Evolutionary conservation across 2,797 vertebrate genomes (phyloP), one percentile per base, ranked within the genome.

Genomic region (Melanotaenia trifasciata): DNA sequence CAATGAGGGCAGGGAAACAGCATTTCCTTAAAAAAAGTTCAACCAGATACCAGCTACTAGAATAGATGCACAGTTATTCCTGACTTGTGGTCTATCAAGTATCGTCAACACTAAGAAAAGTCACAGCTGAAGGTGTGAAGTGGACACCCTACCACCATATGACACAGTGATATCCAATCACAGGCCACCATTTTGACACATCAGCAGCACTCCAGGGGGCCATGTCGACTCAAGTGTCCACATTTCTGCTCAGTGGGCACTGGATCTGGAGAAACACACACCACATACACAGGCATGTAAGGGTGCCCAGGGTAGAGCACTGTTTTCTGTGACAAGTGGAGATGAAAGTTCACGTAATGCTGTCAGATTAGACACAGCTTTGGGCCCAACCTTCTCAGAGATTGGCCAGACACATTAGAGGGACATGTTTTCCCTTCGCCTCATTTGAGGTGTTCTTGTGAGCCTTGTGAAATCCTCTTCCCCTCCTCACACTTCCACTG

Each of bases 361-460:
- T 86, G 86, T 87, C 84, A 89, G 87, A 88, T 88, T 79, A 89
- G 79, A 89, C 78, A n/a, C 60, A 67, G 83, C 84, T 87, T 84
- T 86, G 78, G 87, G 76, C 86, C 74, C n/a, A 47, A 66, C 60
- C 68, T 69, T 81, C 76, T 83, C 75, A 18, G 63, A 82, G 80
- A 85, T 79, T 53, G 45, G 78, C 78, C 66, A 85, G 74, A 91
- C 79, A 85, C 87, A 91, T 88, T 84, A 93, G 89, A 88, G 71
- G 71, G 86, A 87, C 90, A 83, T 90, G 80, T 92, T 83, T 87
- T 83, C 72, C 79, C 77, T 68, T 81, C 65, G 82, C 87, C 82
- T 92, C 89, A 88, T 92, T 90, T 85, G 79, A 90, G 89, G 85
- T 88, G 84, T 72, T 85, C 87, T 88, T 85, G 89, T 89, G 85